A percentile compares a stretch with the other conserved stretches of the same genome.
These are phyloP conservation scores for Mareca penelope DNA, from an alignment of 2,797 vertebrate genomes.

Conservation along the genomic window DNA sequence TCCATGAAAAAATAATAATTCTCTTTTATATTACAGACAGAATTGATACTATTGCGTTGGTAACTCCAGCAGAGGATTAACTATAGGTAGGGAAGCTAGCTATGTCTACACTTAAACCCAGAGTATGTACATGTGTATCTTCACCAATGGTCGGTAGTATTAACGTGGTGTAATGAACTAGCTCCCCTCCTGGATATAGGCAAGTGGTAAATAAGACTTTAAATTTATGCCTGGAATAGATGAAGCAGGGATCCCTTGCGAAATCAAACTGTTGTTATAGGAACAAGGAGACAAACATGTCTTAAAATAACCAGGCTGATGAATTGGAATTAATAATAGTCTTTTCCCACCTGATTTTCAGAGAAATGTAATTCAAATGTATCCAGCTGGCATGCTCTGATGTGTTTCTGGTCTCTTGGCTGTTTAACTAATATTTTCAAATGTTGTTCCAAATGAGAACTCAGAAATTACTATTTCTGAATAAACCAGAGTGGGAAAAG, in stretches of 20 bases:
- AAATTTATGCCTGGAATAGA: background rate
- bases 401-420: background rate
- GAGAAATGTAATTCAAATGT: background rate
- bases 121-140: background rate
- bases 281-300: background rate
- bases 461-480: background rate
- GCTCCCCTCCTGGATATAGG: background rate
- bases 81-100: background rate
- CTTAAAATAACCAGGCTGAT: background rate
- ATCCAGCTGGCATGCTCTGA: background rate
- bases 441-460: background rate
- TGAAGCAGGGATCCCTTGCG: rapidly evolving
- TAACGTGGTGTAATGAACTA: background rate
- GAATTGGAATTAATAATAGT: background rate
- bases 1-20: background rate
- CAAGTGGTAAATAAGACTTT: background rate
- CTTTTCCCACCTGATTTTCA: background rate
- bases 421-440: background rate
- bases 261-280: background rate
- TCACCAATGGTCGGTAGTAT: background rate
- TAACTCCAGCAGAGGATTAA: background rate
- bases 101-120: background rate
- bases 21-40: background rate
- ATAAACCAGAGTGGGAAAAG: background rate
- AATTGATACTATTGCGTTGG: background rate